Evolutionary conservation across 2,113 vertebrate genomes (phyloP).

Genomic region (human): DNA sequence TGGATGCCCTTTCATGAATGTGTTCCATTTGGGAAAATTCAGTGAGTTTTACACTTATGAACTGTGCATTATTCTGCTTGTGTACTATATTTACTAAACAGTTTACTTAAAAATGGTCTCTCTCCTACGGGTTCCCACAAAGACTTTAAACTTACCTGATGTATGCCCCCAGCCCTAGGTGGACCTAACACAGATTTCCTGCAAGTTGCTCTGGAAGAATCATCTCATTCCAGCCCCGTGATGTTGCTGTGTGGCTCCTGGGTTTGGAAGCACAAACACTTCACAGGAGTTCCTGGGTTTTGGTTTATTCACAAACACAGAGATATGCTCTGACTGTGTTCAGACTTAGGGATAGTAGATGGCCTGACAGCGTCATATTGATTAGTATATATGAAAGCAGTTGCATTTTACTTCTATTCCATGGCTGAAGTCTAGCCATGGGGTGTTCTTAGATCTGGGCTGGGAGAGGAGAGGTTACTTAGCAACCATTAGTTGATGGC

Average conservation of each 20-base stretch:
- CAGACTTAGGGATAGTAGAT: background rate
- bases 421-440: background rate
- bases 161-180: too few species aligned
- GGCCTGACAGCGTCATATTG: background rate
- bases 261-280: background rate
- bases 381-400: background rate
- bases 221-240: too few species aligned
- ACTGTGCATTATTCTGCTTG: background rate
- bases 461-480: background rate
- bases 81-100: too few species aligned
- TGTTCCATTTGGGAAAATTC: background rate
- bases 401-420: background rate
- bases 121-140: background rate
- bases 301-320: background rate
- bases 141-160: background rate
- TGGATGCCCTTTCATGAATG: background rate
- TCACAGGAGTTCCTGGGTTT: background rate
- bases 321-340: background rate
- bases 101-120: background rate
- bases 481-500: background rate
- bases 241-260: background rate
- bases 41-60: background rate
- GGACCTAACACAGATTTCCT: background rate
- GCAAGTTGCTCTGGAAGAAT: background rate
- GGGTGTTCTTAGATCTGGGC: background rate